phyloP scores from a whole-genome alignment of 2,113 vertebrate genomes.

The Puffinus mauretanicus region DNA sequence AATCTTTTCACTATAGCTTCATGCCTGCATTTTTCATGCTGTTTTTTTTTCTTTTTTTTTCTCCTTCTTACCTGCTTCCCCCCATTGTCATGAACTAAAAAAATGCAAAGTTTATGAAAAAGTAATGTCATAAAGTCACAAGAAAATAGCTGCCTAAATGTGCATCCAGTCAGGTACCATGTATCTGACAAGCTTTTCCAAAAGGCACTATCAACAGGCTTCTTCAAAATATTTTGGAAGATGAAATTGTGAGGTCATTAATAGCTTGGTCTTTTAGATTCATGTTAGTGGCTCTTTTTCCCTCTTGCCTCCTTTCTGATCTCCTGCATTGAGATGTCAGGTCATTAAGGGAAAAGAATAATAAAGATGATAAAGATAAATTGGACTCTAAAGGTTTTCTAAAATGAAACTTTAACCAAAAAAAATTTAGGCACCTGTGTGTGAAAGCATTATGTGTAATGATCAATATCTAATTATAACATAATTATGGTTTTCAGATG shows the following conservation, averaged over 20 bases:
- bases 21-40: not conserved
- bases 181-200: not conserved
- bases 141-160: not conserved
- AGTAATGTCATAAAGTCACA: not conserved
- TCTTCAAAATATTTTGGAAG: not conserved
- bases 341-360: not conserved
- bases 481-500: not conserved
- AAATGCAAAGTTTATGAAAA: not conserved
- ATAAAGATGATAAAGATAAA: not conserved
- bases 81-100: not conserved
- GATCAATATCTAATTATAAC: slow-evolving; percentile 20
- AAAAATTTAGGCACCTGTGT: not conserved
- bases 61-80: not conserved
- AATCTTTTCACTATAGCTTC: not conserved
- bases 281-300: not conserved
- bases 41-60: too few relatives aligned
- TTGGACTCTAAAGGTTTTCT: not conserved
- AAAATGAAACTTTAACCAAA: not conserved
- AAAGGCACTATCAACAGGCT: not conserved
- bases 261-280: not conserved
- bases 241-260: not conserved
- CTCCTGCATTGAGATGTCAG: not conserved
- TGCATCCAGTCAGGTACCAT: not conserved
- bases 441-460: not conserved
- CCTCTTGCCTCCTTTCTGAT: not conserved